phyloP scores from a whole-genome alignment of 2,113 vertebrate genomes.

The Abramis brama region DNA sequence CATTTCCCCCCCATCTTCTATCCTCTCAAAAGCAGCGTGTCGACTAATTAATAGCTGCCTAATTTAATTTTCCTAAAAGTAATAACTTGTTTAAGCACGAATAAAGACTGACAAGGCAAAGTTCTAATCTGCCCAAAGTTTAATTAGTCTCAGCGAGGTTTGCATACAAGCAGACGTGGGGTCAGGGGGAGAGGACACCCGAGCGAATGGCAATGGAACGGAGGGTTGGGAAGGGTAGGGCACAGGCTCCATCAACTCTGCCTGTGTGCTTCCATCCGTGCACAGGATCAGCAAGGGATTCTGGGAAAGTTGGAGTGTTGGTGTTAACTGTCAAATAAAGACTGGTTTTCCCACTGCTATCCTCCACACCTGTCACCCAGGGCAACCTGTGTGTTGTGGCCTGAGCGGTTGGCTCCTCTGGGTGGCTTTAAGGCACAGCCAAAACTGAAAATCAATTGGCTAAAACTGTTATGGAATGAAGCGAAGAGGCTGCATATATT shows the following conservation, averaged over 20 bases:
- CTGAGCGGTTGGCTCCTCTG: slow-evolving; percentile 26
- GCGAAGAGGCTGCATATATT: slow-evolving; percentile 46
- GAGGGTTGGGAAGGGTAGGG: background rate
- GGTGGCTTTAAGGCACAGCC: slow-evolving; percentile 40
- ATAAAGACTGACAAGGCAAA: slow-evolving; percentile 80
- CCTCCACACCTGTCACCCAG: slow-evolving; percentile 51
- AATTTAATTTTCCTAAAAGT: slow-evolving; percentile 82
- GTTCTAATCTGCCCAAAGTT: slow-evolving; percentile 80
- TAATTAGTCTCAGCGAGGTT: slow-evolving; percentile 77
- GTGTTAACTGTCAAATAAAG: slow-evolving; percentile 44
- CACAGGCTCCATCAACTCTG: slow-evolving; percentile 16
- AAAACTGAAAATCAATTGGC: slow-evolving; percentile 54
- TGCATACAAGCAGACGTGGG: slow-evolving; percentile 63
- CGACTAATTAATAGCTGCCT: slow-evolving; percentile 82
- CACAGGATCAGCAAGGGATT: slow-evolving; percentile 40
- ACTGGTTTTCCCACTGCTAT: slow-evolving; percentile 6
- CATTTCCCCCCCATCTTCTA: slow-evolving; percentile 29
- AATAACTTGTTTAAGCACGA: slow-evolving; percentile 82
- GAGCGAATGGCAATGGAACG: background rate
- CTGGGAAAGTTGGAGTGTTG: slow-evolving; percentile 33
- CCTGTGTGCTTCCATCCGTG: slow-evolving; percentile 40
- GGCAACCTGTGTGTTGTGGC: slow-evolving; percentile 44
- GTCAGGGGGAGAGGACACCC: slow-evolving; percentile 7
- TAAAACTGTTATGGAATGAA: slow-evolving; percentile 44
- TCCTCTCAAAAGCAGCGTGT: slow-evolving; percentile 68